phyloP scores from a whole-genome alignment of 2,113 vertebrate genomes.

The Bombycilla garrulus region DNA sequence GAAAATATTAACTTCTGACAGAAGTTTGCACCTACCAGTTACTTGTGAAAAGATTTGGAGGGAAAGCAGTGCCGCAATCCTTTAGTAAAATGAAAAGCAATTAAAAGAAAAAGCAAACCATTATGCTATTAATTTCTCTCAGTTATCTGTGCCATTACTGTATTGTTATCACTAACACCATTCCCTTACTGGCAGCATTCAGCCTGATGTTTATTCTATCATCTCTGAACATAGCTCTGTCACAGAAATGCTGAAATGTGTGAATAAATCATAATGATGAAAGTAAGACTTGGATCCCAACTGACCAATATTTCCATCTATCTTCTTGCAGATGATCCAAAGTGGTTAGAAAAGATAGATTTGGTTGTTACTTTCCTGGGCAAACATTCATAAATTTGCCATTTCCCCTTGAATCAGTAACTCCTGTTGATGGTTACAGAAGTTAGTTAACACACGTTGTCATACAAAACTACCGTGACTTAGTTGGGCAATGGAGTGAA shows the following conservation, averaged over 20 bases:
- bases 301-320: neutral
- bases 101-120: conserved; percentile 13
- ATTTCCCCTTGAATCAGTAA: neutral
- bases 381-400: neutral
- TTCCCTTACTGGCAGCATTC: neutral
- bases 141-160: neutral
- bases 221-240: neutral
- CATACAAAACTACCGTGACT: neutral
- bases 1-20: conserved; percentile 58
- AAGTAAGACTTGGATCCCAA: neutral
- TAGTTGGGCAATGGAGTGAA: neutral
- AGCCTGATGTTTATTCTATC: neutral
- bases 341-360: neutral
- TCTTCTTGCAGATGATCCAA: neutral
- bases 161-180: neutral
- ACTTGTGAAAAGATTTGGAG: conserved; percentile 41
- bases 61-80: conserved; percentile 28
- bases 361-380: neutral
- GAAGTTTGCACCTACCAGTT: conserved; percentile 19
- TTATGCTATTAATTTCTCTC: neutral
- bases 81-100: conserved; percentile 35
- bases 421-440: neutral
- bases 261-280: neutral
- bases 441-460: neutral
- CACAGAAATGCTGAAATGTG: neutral